These are phyloP conservation scores for Sinocyclocheilus maitianheensis DNA, from an alignment of 2,113 vertebrate genomes.

Conservation along the genomic window DNA sequence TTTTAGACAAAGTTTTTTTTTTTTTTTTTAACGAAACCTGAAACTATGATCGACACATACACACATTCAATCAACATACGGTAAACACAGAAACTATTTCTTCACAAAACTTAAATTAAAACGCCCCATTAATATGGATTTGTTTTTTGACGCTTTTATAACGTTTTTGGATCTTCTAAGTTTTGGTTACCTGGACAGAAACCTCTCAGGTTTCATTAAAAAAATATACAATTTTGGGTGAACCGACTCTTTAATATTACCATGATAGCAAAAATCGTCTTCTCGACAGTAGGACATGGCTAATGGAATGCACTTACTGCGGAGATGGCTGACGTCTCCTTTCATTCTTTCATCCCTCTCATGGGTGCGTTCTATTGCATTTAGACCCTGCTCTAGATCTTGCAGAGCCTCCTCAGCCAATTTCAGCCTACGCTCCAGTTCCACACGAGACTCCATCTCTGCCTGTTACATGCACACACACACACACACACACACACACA, in stretches of 20 bases:
- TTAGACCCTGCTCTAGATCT: conserved; percentile 90
- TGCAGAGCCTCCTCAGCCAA: conserved; percentile 87
- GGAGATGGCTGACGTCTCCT: conserved; percentile 90
- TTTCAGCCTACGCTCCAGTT: conserved; percentile 86
- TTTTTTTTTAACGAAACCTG: too few relatives aligned
- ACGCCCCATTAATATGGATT: too few relatives aligned
- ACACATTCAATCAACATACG: too few relatives aligned
- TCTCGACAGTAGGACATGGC: neutral
- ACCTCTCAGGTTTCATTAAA: neutral
- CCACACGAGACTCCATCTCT: conserved; percentile 89
- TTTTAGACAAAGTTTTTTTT: too few relatives aligned
- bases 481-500: neutral
- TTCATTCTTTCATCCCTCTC: conserved; percentile 93
- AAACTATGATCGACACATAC: too few relatives aligned
- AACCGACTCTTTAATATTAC: neutral
- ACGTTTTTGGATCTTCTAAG: too few relatives aligned
- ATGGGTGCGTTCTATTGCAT: conserved; percentile 80
- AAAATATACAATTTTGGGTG: too few relatives aligned
- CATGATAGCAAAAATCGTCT: neutral
- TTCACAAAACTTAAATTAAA: too few relatives aligned
- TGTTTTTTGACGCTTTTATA: too few relatives aligned
- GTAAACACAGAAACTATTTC: too few relatives aligned
- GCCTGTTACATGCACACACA: conserved; percentile 68
- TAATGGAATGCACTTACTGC: conserved; percentile 78
- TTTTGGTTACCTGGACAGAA: too few relatives aligned